phyloP scores from a whole-genome alignment of 2,797 vertebrate genomes.

The Cynopterus sphinx region DNA sequence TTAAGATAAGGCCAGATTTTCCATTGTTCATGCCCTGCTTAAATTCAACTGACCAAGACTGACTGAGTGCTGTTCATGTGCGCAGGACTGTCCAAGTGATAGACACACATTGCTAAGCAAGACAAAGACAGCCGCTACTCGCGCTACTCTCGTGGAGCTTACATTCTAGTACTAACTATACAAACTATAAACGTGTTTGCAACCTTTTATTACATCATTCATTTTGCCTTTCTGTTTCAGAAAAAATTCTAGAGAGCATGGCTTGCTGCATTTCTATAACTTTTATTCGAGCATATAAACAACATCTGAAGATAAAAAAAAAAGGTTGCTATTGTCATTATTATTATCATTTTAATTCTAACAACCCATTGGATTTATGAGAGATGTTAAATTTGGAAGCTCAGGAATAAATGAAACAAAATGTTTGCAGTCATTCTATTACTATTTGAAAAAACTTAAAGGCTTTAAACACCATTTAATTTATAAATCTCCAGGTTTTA shows the following conservation, averaged over 20 bases:
- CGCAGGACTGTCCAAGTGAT: not conserved
- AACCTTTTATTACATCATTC: not conserved
- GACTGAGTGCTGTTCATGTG: not conserved
- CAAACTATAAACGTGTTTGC: not conserved
- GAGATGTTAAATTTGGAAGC: not conserved
- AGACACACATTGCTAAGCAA: not conserved
- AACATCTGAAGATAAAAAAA: not conserved
- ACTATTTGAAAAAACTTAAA: not conserved
- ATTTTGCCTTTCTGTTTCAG: not conserved
- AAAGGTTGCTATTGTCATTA: not conserved
- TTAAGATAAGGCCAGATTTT: not conserved
- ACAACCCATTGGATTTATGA: not conserved
- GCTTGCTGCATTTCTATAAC: not conserved
- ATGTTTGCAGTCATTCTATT: not conserved
- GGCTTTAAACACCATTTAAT: not conserved
- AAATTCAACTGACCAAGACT: not conserved
- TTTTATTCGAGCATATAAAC: conserved; percentile 10
- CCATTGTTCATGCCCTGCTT: not conserved
- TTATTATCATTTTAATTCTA: not conserved
- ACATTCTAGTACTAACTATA: not conserved
- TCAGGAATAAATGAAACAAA: not conserved
- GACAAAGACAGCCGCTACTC: not conserved
- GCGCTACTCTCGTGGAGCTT: rapidly evolving
- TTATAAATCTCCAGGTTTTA: not conserved
- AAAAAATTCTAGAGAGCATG: not conserved